A percentile compares a stretch with the other conserved stretches of the same genome.
Conservation (phyloP, 1,140 invertebrate genomes). For the Drosophila simulans region DNA sequence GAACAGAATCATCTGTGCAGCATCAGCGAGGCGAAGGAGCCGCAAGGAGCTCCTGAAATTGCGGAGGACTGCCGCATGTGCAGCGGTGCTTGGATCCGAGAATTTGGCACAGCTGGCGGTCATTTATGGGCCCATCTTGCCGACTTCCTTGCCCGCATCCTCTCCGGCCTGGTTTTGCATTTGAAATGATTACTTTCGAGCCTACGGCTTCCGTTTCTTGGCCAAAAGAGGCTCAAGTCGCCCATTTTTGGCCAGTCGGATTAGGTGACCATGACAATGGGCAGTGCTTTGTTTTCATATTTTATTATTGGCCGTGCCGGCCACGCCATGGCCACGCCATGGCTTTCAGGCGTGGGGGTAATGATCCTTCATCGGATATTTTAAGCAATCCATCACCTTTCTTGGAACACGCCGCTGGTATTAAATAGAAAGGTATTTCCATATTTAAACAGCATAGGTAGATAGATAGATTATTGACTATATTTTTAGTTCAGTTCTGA, state of each 20-base stretch:
- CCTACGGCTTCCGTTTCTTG: slow-evolving; percentile 1
- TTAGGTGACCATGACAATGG: slow-evolving; percentile 81
- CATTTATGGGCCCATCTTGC: slow-evolving; percentile 53
- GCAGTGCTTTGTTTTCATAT: slow-evolving; percentile 34
- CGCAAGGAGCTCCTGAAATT: neutral
- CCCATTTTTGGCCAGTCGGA: slow-evolving; percentile 67
- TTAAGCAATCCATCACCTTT: neutral
- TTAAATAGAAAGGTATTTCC: too few relatives aligned
- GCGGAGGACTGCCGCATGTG: slow-evolving; percentile 44
- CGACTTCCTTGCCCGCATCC: slow-evolving; percentile 3
- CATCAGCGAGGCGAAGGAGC: slow-evolving; percentile 2
- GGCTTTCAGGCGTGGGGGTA: neutral
- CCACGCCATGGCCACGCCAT: neutral
- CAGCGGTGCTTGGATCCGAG: slow-evolving; percentile 45
- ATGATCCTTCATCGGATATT: neutral
- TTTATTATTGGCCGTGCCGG: slow-evolving; percentile 9
- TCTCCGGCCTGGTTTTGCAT: slow-evolving; percentile 54
- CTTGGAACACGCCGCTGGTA: neutral
- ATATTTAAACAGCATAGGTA: too few relatives aligned
- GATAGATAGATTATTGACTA: too few relatives aligned
- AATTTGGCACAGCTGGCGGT: slow-evolving; percentile 73
- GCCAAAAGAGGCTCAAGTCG: slow-evolving; percentile 26
- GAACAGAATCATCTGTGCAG: slow-evolving; percentile 74
- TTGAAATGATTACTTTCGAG: slow-evolving; percentile 66
- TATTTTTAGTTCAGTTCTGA: too few relatives aligned